Conservation (phyloP, 2,113 vertebrate genomes). For the Furnarius figulus region DNA sequence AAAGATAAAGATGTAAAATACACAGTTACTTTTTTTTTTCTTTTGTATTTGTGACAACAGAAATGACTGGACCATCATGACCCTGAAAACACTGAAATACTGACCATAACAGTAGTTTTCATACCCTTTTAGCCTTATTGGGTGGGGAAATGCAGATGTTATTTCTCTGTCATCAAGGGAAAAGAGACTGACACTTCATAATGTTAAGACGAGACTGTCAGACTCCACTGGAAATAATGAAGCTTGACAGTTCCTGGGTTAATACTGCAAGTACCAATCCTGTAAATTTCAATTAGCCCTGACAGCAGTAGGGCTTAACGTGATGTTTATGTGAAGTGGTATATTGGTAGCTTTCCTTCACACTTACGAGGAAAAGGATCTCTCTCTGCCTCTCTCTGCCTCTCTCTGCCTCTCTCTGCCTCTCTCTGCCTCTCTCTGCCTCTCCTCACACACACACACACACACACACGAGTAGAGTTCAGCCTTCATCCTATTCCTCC, state of each 20-base stretch:
- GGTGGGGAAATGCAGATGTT: constrained; percentile 44
- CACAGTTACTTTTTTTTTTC: background rate
- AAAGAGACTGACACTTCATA: constrained; percentile 59
- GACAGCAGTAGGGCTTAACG: constrained; percentile 32
- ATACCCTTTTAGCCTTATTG: background rate
- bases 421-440: background rate
- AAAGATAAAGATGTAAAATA: background rate
- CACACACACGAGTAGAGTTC: background rate
- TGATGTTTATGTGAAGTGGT: constrained; percentile 55
- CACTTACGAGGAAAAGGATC: constrained; percentile 35
- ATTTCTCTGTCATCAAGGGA: constrained; percentile 48
- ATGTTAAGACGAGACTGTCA: constrained; percentile 43
- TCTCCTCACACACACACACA: background rate
- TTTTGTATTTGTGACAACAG: background rate
- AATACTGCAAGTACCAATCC: constrained; percentile 40
- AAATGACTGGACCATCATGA: background rate
- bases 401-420: background rate
- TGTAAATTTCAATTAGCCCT: constrained; percentile 54
- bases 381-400: background rate
- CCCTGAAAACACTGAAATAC: background rate
- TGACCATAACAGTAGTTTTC: background rate
- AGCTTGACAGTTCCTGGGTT: constrained; percentile 48
- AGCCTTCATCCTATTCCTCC: background rate
- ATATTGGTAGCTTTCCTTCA: constrained; percentile 53
- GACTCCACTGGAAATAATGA: constrained; percentile 48